phyloP scores from a whole-genome alignment of 2,797 vertebrate genomes.

The Danio albolineatus region DNA sequence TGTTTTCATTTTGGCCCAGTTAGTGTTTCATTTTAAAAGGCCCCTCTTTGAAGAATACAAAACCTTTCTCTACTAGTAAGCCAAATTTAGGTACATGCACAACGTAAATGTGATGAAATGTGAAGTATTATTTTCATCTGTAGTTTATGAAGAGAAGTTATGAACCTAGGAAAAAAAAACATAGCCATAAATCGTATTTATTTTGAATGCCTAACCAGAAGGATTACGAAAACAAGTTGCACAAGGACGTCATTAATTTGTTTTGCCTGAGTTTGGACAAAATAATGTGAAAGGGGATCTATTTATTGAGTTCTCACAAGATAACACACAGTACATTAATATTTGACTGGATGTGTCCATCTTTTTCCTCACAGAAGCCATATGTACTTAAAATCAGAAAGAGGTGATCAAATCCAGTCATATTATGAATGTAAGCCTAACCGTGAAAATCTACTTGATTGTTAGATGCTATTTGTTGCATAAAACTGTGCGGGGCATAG shows the following conservation, averaged over 20 bases:
- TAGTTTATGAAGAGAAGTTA: conserved; percentile 35
- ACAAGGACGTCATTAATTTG: conserved; percentile 33
- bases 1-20: conserved; percentile 52
- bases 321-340: conserved; percentile 50
- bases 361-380: conserved; percentile 22
- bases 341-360: conserved; percentile 50
- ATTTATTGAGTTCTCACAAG: conserved; percentile 66
- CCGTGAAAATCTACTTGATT: conserved; percentile 47
- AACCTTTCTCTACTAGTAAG: conserved; percentile 31
- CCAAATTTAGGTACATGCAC: background rate
- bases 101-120: conserved; percentile 30
- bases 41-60: conserved; percentile 17
- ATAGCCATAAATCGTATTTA: conserved; percentile 56
- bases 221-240: conserved; percentile 23
- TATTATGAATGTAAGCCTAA: conserved; percentile 42
- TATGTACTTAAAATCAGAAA: conserved; percentile 21
- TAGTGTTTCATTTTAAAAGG: conserved; percentile 46
- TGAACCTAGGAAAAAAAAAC: conserved; percentile 31
- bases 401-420: conserved; percentile 44
- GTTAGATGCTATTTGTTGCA: conserved; percentile 59
- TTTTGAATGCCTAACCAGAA: conserved; percentile 40
- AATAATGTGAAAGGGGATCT: conserved; percentile 54
- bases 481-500: conserved; percentile 87
- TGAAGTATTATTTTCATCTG: conserved; percentile 48
- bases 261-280: conserved; percentile 21